Evolutionary conservation across 1,140 invertebrate genomes (phyloP), one percentile per base, ranked within the genome.

Genomic region (Zaprionus ornatus): DNA sequence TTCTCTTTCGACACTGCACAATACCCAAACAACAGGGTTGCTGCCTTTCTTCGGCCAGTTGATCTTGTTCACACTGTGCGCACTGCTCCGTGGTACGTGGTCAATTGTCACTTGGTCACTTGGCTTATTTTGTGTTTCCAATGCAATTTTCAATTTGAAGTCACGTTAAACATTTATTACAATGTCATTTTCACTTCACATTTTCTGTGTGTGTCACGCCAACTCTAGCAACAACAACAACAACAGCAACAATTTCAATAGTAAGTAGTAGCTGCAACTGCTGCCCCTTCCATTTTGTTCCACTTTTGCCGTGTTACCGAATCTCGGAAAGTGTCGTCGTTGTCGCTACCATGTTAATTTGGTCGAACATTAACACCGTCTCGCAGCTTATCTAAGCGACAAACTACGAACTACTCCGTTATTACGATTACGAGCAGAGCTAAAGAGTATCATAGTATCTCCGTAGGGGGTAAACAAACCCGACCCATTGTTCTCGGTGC

Each of bases 121-220:
- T 50, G 45, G 52, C 42, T 45, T 42, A n/a, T 50, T 54, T 62
- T 40, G 13, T 52, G n/a, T 42, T 21, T 57, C 29, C 17, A 73
- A 63, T 61, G 56, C 67, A 78, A 78, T 72, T 85, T 85, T 71
- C 77, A 77, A 85, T 77, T 78, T 74, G 54, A 80, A 84, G 82
- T 80, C 82, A 74, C 82, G 77, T 85, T 81, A 77, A 84, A 65
- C 77, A 84, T 77, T 80, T 84, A 84, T 71, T 84, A 80, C 77
- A 77, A 67, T 80, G 81, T 75, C 80, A 70, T 61, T 77, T 83
- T 75, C 80, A 72, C 71, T 80, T 75, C 75, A 72, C 77, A 82
- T 59, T 78, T 68, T 48, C 17, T 67, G 40, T 45, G 40, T 32
- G 35, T 67, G 56, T 74, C 68, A 71, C 60, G 68, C 59, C 50